phyloP scores from a whole-genome alignment of 2,888 invertebrate genomes.

The Myopa tessellatipennis region DNA sequence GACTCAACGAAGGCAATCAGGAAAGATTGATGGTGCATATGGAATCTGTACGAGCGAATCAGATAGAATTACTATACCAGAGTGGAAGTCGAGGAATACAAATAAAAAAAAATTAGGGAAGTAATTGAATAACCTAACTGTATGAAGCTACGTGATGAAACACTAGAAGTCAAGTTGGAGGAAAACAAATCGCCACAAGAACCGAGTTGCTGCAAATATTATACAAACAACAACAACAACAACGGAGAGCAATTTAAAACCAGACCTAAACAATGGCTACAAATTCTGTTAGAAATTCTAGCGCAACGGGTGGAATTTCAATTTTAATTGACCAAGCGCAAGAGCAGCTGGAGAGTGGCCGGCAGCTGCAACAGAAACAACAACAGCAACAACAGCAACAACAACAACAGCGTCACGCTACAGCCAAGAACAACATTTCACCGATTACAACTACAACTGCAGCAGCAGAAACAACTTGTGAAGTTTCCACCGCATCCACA shows the following conservation, averaged over 20 bases:
- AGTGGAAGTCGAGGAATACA: not conserved
- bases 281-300: constrained; percentile 51
- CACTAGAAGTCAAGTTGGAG: constrained; percentile 30
- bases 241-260: constrained; percentile 8
- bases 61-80: not conserved
- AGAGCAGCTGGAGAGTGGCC: not conserved
- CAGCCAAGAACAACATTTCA: constrained; percentile 41
- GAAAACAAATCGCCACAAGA: constrained; percentile 26
- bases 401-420: constrained; percentile 47
- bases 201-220: not conserved
- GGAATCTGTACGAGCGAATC: not conserved
- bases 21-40: not conserved
- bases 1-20: not conserved
- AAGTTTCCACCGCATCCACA: constrained; percentile 13
- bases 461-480: not conserved
- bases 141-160: not conserved
- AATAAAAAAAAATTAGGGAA: constrained; percentile 30
- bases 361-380: constrained; percentile 36
- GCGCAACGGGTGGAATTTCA: constrained; percentile 49
- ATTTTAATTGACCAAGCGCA: constrained; percentile 50
- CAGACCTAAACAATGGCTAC: constrained; percentile 48
- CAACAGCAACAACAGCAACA: constrained; percentile 36
- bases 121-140: constrained; percentile 26
- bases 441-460: constrained; percentile 1
- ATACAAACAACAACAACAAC: not conserved